These are phyloP conservation scores for Molossus alvarezi DNA, from an alignment of 2,797 vertebrate species.

Conservation along the genomic window DNA sequence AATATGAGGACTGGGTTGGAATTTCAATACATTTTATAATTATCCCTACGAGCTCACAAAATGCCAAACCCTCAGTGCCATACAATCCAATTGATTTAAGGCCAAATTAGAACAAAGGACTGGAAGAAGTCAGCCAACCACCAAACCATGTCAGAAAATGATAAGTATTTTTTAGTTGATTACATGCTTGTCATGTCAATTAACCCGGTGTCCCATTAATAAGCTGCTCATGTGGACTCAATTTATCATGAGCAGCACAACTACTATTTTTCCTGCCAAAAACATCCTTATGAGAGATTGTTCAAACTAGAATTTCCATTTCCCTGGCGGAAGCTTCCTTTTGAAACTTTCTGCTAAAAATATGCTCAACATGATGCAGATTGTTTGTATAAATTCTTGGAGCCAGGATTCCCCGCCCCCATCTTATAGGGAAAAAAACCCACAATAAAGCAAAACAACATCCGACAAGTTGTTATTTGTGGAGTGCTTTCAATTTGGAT, in stretches of 20 bases:
- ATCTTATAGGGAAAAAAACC: not conserved
- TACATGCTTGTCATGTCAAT: conserved; percentile 64
- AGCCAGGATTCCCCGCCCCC: not conserved
- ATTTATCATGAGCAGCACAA: conserved; percentile 42
- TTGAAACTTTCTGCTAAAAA: conserved; percentile 48
- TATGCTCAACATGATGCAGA: not conserved
- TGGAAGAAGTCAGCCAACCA: conserved; percentile 64
- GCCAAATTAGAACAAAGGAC: conserved; percentile 70
- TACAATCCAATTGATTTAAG: conserved; percentile 44
- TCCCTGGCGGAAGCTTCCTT: not conserved
- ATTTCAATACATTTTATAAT: conserved; percentile 40
- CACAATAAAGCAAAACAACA: not conserved
- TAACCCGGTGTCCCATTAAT: conserved; percentile 68
- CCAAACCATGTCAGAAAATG: conserved; percentile 64
- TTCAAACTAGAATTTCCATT: conserved; percentile 15
- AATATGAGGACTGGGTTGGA: not conserved
- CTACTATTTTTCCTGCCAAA: conserved; percentile 16
- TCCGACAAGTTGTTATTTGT: conserved; percentile 10
- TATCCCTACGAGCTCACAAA: conserved; percentile 35
- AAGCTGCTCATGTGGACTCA: not conserved
- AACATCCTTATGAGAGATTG: not conserved
- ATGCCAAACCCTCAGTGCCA: not conserved
- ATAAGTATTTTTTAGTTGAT: conserved; percentile 61
- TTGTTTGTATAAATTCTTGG: conserved; percentile 28
- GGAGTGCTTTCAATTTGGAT: not conserved